phyloP scores from a whole-genome alignment of 1,140 invertebrate genomes.

The Lepidotrigona ventralis region DNA sequence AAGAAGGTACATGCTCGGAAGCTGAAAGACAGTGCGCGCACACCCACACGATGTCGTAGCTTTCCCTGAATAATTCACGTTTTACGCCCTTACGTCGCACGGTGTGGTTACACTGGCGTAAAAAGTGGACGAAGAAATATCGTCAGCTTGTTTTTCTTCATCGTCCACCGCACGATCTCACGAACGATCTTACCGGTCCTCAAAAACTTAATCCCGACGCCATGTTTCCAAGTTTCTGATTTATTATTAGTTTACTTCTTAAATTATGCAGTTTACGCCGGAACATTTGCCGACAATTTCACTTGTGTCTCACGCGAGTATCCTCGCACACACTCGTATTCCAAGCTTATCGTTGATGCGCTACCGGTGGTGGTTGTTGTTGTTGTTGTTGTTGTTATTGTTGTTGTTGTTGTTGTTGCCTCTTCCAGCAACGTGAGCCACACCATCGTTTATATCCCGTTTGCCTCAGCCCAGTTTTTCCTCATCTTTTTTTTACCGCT shows the following conservation, averaged over 20 bases:
- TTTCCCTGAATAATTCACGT: background rate
- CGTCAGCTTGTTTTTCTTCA: background rate
- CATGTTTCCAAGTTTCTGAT: background rate
- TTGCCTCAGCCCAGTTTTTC: slow-evolving; percentile 34
- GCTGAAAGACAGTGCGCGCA: background rate
- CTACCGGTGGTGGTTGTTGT: background rate
- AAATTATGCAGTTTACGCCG: background rate
- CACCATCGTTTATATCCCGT: slow-evolving; percentile 48
- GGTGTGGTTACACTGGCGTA: background rate
- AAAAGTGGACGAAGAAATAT: background rate
- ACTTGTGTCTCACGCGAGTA: background rate
- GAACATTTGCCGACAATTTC: slow-evolving; percentile 25
- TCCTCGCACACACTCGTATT: background rate
- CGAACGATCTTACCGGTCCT: background rate
- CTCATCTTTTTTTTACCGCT: slow-evolving; percentile 51
- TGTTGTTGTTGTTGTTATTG: background rate
- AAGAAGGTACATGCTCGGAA: background rate
- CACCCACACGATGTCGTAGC: no score
- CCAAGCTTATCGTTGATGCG: slow-evolving; percentile 20
- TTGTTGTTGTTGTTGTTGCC: background rate
- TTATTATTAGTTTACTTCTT: background rate
- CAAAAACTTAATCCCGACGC: background rate
- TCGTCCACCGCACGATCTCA: background rate
- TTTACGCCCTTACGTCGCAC: background rate
- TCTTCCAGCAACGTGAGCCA: slow-evolving; percentile 13